phyloP scores from a whole-genome alignment of 2,888 invertebrate genomes.

The Pyralis farinalis region DNA sequence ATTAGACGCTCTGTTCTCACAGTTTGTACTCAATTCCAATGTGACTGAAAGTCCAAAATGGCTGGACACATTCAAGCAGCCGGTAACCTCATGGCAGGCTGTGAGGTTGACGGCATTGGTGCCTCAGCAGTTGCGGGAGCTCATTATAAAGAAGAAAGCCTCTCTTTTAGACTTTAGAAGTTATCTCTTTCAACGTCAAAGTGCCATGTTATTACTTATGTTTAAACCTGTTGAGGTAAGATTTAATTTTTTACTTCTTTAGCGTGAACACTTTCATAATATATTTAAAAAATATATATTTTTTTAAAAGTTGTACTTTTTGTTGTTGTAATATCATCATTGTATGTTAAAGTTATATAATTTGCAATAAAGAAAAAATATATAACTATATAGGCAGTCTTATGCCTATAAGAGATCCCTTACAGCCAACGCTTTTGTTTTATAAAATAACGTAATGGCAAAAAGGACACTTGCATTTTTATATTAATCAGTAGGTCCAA shows the following conservation, averaged over 20 bases:
- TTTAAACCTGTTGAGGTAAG: slow-evolving; percentile 90
- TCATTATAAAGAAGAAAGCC: slow-evolving; percentile 75
- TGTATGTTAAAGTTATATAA: too few relatives aligned
- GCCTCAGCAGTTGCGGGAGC: slow-evolving; percentile 76
- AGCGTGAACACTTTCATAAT: too few relatives aligned
- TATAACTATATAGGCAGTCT: too few relatives aligned
- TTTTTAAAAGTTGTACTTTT: too few relatives aligned
- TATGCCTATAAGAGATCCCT: too few relatives aligned
- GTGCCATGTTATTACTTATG: slow-evolving; percentile 88
- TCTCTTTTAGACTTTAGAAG: slow-evolving; percentile 94
- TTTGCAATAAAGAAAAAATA: too few relatives aligned
- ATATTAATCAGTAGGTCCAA: too few relatives aligned
- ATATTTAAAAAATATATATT: too few relatives aligned
- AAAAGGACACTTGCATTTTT: too few relatives aligned
- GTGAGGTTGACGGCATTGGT: slow-evolving; percentile 84
- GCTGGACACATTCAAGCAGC: slow-evolving; percentile 90
- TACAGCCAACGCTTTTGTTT: too few relatives aligned
- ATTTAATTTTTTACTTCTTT: slow-evolving; percentile 15
- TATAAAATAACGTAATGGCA: too few relatives aligned
- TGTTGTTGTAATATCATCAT: too few relatives aligned
- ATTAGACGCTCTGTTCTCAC: slow-evolving; percentile 97
- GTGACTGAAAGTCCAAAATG: slow-evolving; percentile 92
- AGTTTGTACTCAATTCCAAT: slow-evolving; percentile 97
- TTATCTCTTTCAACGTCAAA: slow-evolving; percentile 96
- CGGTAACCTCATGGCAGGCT: slow-evolving; percentile 92